Evolutionary conservation across 1,140 invertebrate genomes (phyloP).

Genomic region (Leptoteleia sp.): DNA sequence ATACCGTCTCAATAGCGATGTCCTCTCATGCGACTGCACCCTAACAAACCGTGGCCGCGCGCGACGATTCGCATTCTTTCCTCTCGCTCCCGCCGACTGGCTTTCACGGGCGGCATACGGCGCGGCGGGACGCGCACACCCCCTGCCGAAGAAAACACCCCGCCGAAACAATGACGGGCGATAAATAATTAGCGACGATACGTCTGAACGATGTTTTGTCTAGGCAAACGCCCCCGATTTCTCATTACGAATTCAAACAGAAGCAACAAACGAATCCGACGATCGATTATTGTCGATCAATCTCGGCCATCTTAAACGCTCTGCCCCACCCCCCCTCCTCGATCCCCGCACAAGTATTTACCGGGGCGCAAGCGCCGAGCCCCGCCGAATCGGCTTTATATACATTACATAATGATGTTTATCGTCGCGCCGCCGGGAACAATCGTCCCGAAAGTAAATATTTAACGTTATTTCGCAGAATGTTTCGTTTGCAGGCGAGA

Average conservation of each 20-base stretch:
- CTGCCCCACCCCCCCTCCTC: no score
- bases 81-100: neutral
- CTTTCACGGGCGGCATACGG: no score
- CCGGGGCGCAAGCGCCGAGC: constrained; percentile 38
- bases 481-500: constrained; percentile 74
- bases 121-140: no score
- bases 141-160: constrained; percentile 57
- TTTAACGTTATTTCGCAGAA: constrained; percentile 82
- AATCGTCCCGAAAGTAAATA: constrained; percentile 80
- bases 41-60: constrained; percentile 67
- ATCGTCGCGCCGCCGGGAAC: constrained; percentile 78
- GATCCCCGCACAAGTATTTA: constrained; percentile 62
- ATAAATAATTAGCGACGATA: constrained; percentile 67
- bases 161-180: constrained; percentile 51
- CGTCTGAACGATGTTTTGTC: constrained; percentile 65
- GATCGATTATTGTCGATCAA: constrained; percentile 53
- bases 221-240: constrained; percentile 39
- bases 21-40: constrained; percentile 66
- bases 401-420: constrained; percentile 82
- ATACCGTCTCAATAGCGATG: constrained; percentile 69
- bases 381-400: constrained; percentile 72
- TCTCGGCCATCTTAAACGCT: constrained; percentile 52
- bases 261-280: constrained; percentile 12
- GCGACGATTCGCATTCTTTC: constrained; percentile 64
- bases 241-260: constrained; percentile 44